Evolutionary conservation across 1,140 invertebrate genomes (phyloP).

Genomic region (Drosophila paulistorum): DNA sequence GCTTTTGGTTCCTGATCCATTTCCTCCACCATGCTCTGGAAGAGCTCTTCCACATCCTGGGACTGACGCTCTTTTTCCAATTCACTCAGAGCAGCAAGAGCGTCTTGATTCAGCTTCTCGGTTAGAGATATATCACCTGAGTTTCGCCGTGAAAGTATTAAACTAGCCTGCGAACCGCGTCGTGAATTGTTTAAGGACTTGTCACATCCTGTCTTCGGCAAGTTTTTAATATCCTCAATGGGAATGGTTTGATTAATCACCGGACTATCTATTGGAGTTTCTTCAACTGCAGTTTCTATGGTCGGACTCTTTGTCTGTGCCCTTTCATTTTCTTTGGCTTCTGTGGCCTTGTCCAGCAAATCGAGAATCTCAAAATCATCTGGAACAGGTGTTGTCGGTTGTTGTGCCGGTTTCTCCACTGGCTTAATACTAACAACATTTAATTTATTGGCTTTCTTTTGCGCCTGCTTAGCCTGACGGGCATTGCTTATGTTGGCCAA

Average conservation of each 20-base stretch:
- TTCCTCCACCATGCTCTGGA: constrained; percentile 56
- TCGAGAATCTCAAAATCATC: constrained; percentile 72
- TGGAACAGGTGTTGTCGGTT: constrained; percentile 58
- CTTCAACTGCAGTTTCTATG: neutral
- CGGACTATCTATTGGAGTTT: constrained; percentile 1
- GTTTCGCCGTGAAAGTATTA: constrained; percentile 51
- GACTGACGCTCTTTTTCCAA: constrained; percentile 43
- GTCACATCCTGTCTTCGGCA: constrained; percentile 76
- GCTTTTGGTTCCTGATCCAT: constrained; percentile 34
- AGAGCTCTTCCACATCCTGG: constrained; percentile 49
- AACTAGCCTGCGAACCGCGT: constrained; percentile 66
- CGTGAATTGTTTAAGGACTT: constrained; percentile 69
- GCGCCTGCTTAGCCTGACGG: constrained; percentile 50
- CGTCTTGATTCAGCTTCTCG: constrained; percentile 61
- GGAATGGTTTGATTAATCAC: neutral
- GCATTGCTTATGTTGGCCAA: constrained; percentile 60
- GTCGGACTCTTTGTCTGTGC: constrained; percentile 67
- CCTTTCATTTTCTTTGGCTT: constrained; percentile 57
- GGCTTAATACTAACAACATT: neutral
- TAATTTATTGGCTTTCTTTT: constrained; percentile 27
- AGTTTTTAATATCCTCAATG: constrained; percentile 71
- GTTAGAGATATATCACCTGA: constrained; percentile 56
- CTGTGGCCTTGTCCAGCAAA: constrained; percentile 61
- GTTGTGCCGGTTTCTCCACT: neutral
- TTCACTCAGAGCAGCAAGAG: constrained; percentile 36